Evolutionary conservation across 2,888 invertebrate species (phyloP), one percentile per base, ranked within the genome.

Genomic region (Tholera decimalis): DNA sequence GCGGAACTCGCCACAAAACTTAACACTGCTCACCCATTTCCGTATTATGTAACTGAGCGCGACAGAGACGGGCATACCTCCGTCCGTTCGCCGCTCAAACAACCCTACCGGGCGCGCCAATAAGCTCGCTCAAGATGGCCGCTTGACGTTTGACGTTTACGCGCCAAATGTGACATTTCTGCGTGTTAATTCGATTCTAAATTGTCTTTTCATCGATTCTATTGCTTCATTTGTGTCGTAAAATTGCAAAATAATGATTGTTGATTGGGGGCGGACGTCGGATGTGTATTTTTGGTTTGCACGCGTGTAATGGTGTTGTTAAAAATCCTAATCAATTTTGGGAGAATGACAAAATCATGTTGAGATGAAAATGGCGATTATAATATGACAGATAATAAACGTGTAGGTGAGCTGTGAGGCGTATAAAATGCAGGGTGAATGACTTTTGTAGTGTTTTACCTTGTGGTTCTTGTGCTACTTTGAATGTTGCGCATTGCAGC

Each of bases 11-110:
- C 83, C 81, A 85, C 87, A 84, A 88, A 88, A 88, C 87, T 83
- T 88, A 89, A 90, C 92, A 91, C 92, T 91, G 89, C 92, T 94
- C 93, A 91, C 92, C 92, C 91, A 91, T 91, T 94, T 95, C 93
- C 94, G 90, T 92, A 92, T 94, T 93, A 93, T 91, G 92, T 92
- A 94, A 94, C 87, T 69, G 83, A 79, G 92, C 79, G 71, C 66
- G 90, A 95, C 62, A 77, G 91, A 85, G 95, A 94, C 84, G 67
- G 82, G 65, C 66, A 80, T 88, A 91, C 73, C 76, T 90, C 83
- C 80, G 77, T 71, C 73, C 80, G 76, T 88, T 79, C 88, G 71
- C 70, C 84, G 77, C 70, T 63, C 70, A 83, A 90, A 90, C 92
- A 89, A 90, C 92, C 93, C 93, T 79, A 72, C 71, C 49, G 66